Conservation (phyloP, 2,888 invertebrate species). For the Meganola albula region DNA sequence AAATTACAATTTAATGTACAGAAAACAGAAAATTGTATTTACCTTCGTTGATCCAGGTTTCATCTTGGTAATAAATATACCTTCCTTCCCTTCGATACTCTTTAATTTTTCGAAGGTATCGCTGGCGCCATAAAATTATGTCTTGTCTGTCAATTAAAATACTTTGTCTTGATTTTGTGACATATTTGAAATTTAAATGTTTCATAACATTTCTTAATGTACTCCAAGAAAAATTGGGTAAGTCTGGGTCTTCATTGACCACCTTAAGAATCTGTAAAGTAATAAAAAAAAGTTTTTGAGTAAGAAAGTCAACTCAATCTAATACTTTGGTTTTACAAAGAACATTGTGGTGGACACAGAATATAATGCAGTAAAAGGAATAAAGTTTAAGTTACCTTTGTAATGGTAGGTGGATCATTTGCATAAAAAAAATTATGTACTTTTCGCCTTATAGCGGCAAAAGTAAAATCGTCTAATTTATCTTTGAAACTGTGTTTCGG, state of each 20-base stretch:
- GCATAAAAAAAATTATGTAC: slow-evolving; percentile 27
- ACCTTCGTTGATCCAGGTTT: slow-evolving; percentile 21
- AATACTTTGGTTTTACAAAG: no score
- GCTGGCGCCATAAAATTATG: slow-evolving; percentile 9
- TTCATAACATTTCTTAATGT: no score
- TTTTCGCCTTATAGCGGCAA: slow-evolving; percentile 25
- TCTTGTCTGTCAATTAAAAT: slow-evolving; percentile 12
- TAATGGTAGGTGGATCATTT: slow-evolving; percentile 25
- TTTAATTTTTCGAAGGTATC: slow-evolving; percentile 6
- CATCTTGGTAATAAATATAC: slow-evolving; percentile 20
- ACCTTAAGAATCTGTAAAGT: slow-evolving; percentile 23
- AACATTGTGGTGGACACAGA: no score
- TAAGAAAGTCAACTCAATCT: slow-evolving; percentile 15
- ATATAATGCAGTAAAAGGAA: no score
- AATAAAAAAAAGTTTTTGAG: slow-evolving; percentile 18
- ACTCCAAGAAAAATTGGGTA: slow-evolving; percentile 19
- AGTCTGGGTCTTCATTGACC: slow-evolving; percentile 21
- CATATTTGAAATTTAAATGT: slow-evolving; percentile 16
- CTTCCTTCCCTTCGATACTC: slow-evolving; percentile 14
- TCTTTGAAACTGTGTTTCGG: slow-evolving; percentile 28
- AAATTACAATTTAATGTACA: slow-evolving; percentile 7
- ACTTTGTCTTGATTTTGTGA: slow-evolving; percentile 14
- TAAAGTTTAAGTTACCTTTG: slow-evolving; percentile 14
- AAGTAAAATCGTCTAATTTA: slow-evolving; percentile 29
- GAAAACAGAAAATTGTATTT: slow-evolving; percentile 6